These are phyloP conservation scores for Melieria picta DNA, from an alignment of 2,888 invertebrate genomes.

Conservation along the genomic window DNA sequence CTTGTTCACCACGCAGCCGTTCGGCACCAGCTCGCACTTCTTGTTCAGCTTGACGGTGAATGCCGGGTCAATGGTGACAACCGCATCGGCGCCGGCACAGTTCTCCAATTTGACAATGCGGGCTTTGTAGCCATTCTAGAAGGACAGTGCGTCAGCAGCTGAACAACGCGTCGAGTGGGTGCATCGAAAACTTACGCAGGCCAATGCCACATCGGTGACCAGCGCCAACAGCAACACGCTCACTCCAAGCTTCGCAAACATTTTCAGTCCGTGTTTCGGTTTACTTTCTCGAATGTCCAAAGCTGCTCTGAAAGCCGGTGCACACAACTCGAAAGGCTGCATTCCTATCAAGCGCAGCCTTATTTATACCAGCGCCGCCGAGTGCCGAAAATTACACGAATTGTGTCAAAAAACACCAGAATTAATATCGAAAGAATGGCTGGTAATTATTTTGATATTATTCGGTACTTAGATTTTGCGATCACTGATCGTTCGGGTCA, in stretches of 20 bases:
- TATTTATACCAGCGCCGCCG: conserved; percentile 21
- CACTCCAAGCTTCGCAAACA: conserved; percentile 33
- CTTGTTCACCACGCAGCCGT: conserved; percentile 65
- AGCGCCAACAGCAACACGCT: conserved; percentile 28
- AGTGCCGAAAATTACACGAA: too few relatives aligned
- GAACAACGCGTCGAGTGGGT: background rate
- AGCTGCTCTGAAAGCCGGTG: background rate
- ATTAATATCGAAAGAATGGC: background rate
- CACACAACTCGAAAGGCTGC: background rate
- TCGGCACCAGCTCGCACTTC: conserved; percentile 66
- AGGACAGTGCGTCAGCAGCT: background rate
- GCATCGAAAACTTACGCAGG: conserved; percentile 54
- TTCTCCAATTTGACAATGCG: conserved; percentile 58
- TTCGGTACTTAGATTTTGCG: conserved; percentile 46
- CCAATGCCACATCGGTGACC: conserved; percentile 46
- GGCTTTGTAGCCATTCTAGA: conserved; percentile 63
- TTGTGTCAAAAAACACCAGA: background rate
- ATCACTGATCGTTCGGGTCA: conserved; percentile 59
- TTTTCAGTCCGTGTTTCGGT: conserved; percentile 20
- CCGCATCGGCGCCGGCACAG: conserved; percentile 57
- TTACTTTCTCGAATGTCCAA: background rate
- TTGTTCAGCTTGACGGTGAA: conserved; percentile 60
- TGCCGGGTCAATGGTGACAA: conserved; percentile 54
- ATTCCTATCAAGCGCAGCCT: background rate
- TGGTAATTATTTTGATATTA: conserved; percentile 46